A percentile compares a stretch with the other conserved stretches of the same genome.
Evolutionary conservation across 1,140 invertebrate genomes (phyloP).

Genomic region (Teleogryllus occipitalis): DNA sequence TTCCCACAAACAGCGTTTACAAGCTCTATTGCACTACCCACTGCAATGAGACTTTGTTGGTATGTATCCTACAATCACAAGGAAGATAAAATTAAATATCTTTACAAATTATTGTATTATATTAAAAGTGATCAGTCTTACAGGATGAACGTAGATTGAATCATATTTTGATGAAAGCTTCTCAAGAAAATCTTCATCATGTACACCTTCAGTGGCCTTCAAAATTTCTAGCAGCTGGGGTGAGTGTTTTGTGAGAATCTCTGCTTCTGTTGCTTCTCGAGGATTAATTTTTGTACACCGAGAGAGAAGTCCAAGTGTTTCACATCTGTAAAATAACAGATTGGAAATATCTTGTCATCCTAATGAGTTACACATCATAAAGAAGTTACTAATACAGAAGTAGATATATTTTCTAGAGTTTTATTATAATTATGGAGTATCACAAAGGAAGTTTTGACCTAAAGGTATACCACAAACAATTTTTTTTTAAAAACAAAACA

Average conservation of each 20-base stretch:
- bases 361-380: neutral
- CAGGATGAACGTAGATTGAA: slow-evolving; percentile 77
- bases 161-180: slow-evolving; percentile 70
- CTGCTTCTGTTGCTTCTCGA: slow-evolving; percentile 57
- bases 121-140: slow-evolving; percentile 38
- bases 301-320: slow-evolving; percentile 59
- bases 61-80: slow-evolving; percentile 62
- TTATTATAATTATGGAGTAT: neutral
- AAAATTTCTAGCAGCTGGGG: slow-evolving; percentile 54
- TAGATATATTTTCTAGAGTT: neutral
- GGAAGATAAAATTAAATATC: neutral
- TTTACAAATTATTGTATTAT: neutral
- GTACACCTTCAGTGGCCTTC: slow-evolving; percentile 49
- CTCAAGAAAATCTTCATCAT: slow-evolving; percentile 54
- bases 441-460: neutral
- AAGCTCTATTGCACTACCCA: slow-evolving; percentile 72
- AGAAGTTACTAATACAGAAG: neutral
- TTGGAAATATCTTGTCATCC: neutral
- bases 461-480: neutral
- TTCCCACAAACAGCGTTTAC: slow-evolving; percentile 60
- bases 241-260: slow-evolving; percentile 59
- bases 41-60: slow-evolving; percentile 61
- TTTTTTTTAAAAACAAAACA: neutral
- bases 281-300: slow-evolving; percentile 53
- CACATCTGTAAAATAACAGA: slow-evolving; percentile 45